Conservation (phyloP, 1,140 invertebrate species). For the Eumeta japonica region DNA sequence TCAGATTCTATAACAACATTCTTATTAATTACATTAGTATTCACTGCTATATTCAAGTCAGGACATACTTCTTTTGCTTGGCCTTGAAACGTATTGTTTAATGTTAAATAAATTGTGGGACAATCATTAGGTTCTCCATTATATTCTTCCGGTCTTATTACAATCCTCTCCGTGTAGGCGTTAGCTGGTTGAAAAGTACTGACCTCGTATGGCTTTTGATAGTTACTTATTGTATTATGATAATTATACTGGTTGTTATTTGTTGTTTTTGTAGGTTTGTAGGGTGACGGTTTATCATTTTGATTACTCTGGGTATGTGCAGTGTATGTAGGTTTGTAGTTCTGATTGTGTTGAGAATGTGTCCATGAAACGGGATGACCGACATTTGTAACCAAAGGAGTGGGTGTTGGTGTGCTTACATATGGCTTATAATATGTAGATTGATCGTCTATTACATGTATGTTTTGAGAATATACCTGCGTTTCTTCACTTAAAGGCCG, state of each 20-base stretch:
- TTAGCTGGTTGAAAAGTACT: slow-evolving; percentile 35
- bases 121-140: slow-evolving; percentile 37
- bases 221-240: slow-evolving; percentile 14
- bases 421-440: slow-evolving; percentile 27
- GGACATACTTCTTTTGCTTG: slow-evolving; percentile 48
- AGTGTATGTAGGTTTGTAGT: too few species aligned
- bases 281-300: slow-evolving; percentile 23
- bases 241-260: slow-evolving; percentile 31
- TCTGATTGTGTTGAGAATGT: slow-evolving; percentile 12
- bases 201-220: slow-evolving; percentile 27
- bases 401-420: slow-evolving; percentile 36
- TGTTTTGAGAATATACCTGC: slow-evolving; percentile 28
- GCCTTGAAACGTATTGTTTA: slow-evolving; percentile 51
- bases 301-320: background rate
- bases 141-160: slow-evolving; percentile 48
- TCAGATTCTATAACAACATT: slow-evolving; percentile 45
- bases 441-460: slow-evolving; percentile 25
- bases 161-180: slow-evolving; percentile 42
- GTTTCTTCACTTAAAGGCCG: slow-evolving; percentile 17
- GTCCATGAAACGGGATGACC: slow-evolving; percentile 40
- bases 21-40: slow-evolving; percentile 49
- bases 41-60: slow-evolving; percentile 50
- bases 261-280: slow-evolving; percentile 24
- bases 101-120: slow-evolving; percentile 42
- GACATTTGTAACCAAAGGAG: slow-evolving; percentile 46